phyloP scores from a whole-genome alignment of 2,797 vertebrate genomes.

The Megaceryle alcyon region DNA sequence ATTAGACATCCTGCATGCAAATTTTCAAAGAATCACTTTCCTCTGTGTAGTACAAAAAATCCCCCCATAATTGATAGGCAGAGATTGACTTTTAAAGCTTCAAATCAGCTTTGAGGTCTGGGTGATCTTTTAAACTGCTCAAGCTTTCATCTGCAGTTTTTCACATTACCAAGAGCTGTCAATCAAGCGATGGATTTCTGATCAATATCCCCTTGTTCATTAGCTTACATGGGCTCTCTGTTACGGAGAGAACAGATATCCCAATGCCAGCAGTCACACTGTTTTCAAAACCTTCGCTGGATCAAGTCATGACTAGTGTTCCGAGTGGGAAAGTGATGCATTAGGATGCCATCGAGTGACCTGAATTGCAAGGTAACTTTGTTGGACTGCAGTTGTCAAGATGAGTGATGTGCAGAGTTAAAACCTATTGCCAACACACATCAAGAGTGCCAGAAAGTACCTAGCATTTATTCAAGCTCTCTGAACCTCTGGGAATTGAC shows the following conservation, averaged over 20 bases:
- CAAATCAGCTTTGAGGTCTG: constrained; percentile 75
- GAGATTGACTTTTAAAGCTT: constrained; percentile 77
- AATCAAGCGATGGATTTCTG: constrained; percentile 71
- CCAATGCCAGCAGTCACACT: constrained; percentile 28
- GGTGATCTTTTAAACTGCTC: constrained; percentile 76
- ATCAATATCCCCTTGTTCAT: constrained; percentile 72
- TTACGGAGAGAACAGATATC: constrained; percentile 43
- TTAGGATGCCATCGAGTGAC: constrained; percentile 60
- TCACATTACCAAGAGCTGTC: constrained; percentile 55
- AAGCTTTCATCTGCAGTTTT: constrained; percentile 72
- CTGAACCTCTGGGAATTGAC: constrained; percentile 47
- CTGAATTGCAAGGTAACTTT: constrained; percentile 58
- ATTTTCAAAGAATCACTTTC: constrained; percentile 77
- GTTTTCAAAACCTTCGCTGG: constrained; percentile 63
- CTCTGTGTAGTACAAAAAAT: constrained; percentile 72
- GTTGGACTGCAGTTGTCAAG: constrained; percentile 62
- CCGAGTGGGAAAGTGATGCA: constrained; percentile 54
- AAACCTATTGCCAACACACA: constrained; percentile 55
- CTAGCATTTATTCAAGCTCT: constrained; percentile 32
- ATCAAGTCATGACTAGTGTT: constrained; percentile 68
- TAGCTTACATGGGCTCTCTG: constrained; percentile 41
- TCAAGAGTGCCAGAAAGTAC: constrained; percentile 28
- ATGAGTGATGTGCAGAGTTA: constrained; percentile 70
- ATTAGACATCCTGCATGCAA: constrained; percentile 77
- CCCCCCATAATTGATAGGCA: constrained; percentile 72